phyloP scores from a whole-genome alignment of 2,113 vertebrate species.

The Cisticola juncidis region DNA sequence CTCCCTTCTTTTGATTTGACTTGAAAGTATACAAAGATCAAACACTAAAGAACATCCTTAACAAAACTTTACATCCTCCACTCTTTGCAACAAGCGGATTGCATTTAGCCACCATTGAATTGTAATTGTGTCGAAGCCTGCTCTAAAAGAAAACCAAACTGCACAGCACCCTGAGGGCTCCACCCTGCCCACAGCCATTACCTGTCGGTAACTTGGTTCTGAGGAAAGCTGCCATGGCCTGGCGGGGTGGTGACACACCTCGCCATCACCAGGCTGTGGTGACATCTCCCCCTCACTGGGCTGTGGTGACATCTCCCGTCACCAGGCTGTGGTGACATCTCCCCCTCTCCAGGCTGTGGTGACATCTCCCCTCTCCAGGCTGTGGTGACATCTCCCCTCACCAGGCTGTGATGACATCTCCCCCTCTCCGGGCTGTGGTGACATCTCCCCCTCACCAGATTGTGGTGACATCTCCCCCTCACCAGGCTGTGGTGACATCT shows the following conservation, averaged over 20 bases:
- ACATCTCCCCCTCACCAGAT: too few relatives aligned
- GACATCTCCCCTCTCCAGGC: too few relatives aligned
- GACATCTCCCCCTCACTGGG: too few relatives aligned
- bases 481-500: too few relatives aligned
- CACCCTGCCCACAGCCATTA: too few relatives aligned
- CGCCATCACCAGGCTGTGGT: too few relatives aligned
- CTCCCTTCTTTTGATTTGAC: neutral
- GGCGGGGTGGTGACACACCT: accelerated
- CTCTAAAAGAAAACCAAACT: neutral
- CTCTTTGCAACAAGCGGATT: accelerated
- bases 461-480: too few relatives aligned
- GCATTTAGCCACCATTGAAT: neutral
- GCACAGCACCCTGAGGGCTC: accelerated
- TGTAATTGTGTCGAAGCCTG: neutral
- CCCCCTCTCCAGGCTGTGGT: too few relatives aligned
- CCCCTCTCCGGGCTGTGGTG: too few relatives aligned
- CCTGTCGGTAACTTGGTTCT: accelerated
- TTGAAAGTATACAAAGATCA: neutral
- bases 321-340: too few relatives aligned
- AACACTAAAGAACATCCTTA: neutral
- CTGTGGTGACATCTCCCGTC: too few relatives aligned
- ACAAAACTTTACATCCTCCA: neutral
- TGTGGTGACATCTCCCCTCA: too few relatives aligned
- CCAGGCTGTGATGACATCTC: neutral
- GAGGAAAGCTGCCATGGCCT: neutral